phyloP scores from a whole-genome alignment of 2,113 vertebrate species.

The Hippoglossus stenolepis region DNA sequence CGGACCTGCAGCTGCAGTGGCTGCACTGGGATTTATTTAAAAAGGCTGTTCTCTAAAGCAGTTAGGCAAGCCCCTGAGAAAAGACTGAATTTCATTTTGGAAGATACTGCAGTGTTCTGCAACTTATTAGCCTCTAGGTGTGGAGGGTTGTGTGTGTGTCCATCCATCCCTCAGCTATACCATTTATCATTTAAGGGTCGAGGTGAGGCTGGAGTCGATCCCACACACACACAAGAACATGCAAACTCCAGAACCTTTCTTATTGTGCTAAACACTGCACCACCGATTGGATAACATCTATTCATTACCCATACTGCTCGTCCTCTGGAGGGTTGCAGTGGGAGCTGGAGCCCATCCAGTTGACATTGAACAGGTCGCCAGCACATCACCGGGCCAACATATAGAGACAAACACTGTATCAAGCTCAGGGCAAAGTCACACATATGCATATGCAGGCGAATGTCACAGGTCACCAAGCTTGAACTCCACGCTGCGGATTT shows the following conservation, averaged over 20 bases:
- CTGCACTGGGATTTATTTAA: conserved; percentile 13
- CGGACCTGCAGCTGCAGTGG: neutral
- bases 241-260: no score
- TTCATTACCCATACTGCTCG: no score
- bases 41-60: neutral
- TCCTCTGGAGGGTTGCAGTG: neutral
- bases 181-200: neutral
- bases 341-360: neutral
- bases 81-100: neutral
- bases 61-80: neutral
- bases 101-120: neutral
- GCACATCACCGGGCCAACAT: no score
- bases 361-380: neutral
- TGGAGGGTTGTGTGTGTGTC: neutral
- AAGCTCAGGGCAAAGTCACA: no score
- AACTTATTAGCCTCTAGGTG: neutral
- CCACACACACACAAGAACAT: no score
- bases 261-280: no score
- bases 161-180: neutral
- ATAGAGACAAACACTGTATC: no score
- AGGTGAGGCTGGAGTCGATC: neutral
- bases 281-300: neutral
- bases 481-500: no score
- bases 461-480: no score
- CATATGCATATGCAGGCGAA: no score